These are phyloP conservation scores for Otus sunia DNA, from an alignment of 2,113 vertebrate genomes.

Conservation along the genomic window DNA sequence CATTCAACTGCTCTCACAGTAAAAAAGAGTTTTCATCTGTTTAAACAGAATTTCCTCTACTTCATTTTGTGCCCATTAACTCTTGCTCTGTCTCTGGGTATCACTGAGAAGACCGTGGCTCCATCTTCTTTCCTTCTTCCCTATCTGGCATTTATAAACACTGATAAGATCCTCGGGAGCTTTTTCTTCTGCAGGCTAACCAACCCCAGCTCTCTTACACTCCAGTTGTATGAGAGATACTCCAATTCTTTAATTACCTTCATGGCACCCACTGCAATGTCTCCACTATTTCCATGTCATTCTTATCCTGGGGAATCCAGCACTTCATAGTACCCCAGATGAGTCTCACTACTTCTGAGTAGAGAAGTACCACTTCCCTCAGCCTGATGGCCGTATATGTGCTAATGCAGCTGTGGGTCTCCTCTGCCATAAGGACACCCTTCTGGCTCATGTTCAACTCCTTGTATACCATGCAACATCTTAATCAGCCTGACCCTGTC, in stretches of 20 bases:
- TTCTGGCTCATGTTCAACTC: not conserved
- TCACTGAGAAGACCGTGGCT: not conserved
- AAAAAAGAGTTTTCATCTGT: not conserved
- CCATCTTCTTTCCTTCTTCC: not conserved
- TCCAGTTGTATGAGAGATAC: not conserved
- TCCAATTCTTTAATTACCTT: not conserved
- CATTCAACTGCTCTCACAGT: fast-evolving
- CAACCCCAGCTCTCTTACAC: not conserved
- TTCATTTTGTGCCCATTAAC: not conserved
- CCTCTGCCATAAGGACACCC: not conserved
- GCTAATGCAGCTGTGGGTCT: not conserved
- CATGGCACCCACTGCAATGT: not conserved
- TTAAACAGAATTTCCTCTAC: not conserved
- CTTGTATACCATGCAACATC: not conserved
- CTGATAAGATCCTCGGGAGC: not conserved
- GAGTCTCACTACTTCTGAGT: not conserved
- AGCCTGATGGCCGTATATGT: not conserved
- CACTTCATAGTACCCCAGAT: not conserved
- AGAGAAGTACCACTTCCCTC: not conserved
- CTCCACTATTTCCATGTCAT: not conserved
- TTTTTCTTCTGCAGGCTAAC: not conserved
- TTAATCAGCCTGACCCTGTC: not conserved
- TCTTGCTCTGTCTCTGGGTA: not conserved
- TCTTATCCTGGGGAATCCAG: not conserved
- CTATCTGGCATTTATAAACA: not conserved